Evolutionary conservation across 1,140 invertebrate species (phyloP).

Genomic region (Sminthurides bifidus): DNA sequence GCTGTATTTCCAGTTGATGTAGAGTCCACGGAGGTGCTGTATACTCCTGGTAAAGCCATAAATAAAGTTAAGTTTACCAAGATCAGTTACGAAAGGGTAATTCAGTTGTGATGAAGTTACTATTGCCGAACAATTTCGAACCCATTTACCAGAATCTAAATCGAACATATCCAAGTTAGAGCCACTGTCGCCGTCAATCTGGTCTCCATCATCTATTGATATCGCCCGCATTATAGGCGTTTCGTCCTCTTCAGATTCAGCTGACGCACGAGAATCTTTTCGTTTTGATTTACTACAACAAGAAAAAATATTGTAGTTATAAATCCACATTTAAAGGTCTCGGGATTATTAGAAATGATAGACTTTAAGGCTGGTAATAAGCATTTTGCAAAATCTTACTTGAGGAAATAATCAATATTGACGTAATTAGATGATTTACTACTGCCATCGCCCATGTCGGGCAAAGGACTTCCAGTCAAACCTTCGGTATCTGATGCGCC

Average conservation of each 20-base stretch:
- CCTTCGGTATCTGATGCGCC: conserved; percentile 47
- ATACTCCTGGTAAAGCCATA: conserved; percentile 33
- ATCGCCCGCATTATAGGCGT: conserved; percentile 35
- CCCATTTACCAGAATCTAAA: conserved; percentile 11
- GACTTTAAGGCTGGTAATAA: no score
- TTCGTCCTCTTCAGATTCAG: conserved; percentile 37
- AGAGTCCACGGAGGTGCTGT: conserved; percentile 36
- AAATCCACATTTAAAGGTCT: not conserved
- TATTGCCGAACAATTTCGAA: not conserved
- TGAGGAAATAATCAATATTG: conserved; percentile 78
- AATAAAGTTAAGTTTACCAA: conserved; percentile 5
- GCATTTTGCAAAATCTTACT: no score
- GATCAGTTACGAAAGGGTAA: not conserved
- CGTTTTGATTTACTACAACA: conserved; percentile 23
- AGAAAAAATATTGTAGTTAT: conserved; percentile 13
- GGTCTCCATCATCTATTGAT: conserved; percentile 25
- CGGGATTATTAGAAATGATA: not conserved
- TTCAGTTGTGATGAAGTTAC: no score
- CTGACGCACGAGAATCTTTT: conserved; percentile 34
- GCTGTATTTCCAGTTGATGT: conserved; percentile 29
- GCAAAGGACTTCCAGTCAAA: conserved; percentile 26
- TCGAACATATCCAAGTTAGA: conserved; percentile 19
- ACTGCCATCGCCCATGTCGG: conserved; percentile 32
- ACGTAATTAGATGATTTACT: conserved; percentile 63
- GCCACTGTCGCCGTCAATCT: conserved; percentile 3